Evolutionary conservation across 2,888 invertebrate species (phyloP).

Genomic region (Acanthosoma haemorrhoidale): DNA sequence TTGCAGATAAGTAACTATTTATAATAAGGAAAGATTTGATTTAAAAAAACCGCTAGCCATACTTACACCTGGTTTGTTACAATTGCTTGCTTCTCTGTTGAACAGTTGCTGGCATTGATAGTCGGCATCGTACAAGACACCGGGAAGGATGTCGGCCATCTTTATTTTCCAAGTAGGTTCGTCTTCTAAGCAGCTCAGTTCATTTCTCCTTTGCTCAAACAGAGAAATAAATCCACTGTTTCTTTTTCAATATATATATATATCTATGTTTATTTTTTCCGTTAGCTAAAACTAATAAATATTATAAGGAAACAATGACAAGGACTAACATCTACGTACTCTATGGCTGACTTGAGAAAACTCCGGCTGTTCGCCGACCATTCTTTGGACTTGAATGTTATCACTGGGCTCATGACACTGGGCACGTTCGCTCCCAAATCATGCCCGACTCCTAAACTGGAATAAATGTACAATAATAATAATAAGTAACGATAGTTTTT

Average conservation of each 20-base stretch:
- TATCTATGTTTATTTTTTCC: neutral
- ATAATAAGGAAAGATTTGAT: too few species aligned
- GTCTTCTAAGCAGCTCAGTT: slow-evolving; percentile 45
- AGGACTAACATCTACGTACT: slow-evolving; percentile 48
- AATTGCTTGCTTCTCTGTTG: slow-evolving; percentile 47
- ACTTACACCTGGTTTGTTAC: slow-evolving; percentile 24
- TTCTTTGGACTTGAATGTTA: slow-evolving; percentile 51
- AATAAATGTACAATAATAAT: too few species aligned
- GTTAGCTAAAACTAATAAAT: neutral
- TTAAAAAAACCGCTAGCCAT: too few species aligned
- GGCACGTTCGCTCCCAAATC: slow-evolving; percentile 47
- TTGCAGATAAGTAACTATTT: too few species aligned
- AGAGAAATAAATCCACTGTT: too few species aligned
- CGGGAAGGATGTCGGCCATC: slow-evolving; percentile 56
- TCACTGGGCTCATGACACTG: slow-evolving; percentile 57
- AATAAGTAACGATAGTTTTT: neutral
- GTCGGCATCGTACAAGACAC: slow-evolving; percentile 78
- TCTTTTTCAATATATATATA: neutral
- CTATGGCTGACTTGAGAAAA: slow-evolving; percentile 54
- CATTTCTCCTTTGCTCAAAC: neutral
- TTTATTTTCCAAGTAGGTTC: slow-evolving; percentile 56
- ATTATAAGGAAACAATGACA: neutral
- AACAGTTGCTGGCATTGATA: slow-evolving; percentile 77
- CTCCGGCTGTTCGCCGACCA: slow-evolving; percentile 56
- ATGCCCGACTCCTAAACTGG: slow-evolving; percentile 48